Percentiles rank a stretch among this genome's conserved stretches.
Evolutionary conservation across 2,113 vertebrate genomes (phyloP).

Genomic region (Setophaga petechia): DNA sequence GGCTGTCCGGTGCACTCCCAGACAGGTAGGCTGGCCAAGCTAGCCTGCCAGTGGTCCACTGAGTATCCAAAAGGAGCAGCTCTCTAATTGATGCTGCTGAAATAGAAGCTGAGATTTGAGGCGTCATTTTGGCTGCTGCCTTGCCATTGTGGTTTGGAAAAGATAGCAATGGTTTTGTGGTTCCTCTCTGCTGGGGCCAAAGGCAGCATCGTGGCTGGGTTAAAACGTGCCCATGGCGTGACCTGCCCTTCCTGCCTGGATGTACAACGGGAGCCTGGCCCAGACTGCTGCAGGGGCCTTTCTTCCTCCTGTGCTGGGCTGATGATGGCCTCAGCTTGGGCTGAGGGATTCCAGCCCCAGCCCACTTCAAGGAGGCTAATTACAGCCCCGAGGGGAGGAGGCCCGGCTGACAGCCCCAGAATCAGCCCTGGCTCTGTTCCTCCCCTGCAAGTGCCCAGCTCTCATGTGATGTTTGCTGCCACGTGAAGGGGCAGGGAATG

Average conservation of each 20-base stretch:
- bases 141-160: conserved; percentile 65
- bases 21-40: conserved; percentile 9
- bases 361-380: conserved; percentile 60
- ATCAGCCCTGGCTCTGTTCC: not conserved
- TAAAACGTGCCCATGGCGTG: conserved; percentile 33
- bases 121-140: conserved; percentile 59
- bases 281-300: conserved; percentile 47
- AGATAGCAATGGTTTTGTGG: conserved; percentile 57
- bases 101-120: conserved; percentile 68
- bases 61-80: conserved; percentile 35
- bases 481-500: not conserved
- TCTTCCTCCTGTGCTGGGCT: not conserved
- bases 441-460: not conserved
- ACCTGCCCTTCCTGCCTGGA: conserved; percentile 62
- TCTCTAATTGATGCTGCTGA: conserved; percentile 59
- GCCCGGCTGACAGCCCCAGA: not conserved
- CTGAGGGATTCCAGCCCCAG: conserved; percentile 37
- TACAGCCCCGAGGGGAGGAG: conserved; percentile 31
- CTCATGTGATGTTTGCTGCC: not conserved
- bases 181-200: conserved; percentile 39
- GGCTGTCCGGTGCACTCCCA: not conserved
- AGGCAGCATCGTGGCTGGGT: not conserved
- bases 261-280: conserved; percentile 1
- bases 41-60: not conserved
- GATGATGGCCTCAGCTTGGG: conserved; percentile 32